A percentile compares a stretch with the other conserved stretches of the same genome.
Evolutionary conservation across 2,797 vertebrate genomes (phyloP).

Genomic region (Hephaestus fuliginosus): DNA sequence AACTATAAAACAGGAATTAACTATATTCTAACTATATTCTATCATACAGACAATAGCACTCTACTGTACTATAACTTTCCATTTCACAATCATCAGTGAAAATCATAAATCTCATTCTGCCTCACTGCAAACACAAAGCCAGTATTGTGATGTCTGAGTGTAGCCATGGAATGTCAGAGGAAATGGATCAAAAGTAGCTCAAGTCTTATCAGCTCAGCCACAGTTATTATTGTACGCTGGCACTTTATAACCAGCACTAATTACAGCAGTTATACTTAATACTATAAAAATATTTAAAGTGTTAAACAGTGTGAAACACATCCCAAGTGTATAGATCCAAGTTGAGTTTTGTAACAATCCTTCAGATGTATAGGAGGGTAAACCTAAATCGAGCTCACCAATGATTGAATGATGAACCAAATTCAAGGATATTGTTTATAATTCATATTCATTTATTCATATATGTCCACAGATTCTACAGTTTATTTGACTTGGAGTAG

Average conservation of each 20-base stretch:
- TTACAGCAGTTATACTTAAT: conserved; percentile 16
- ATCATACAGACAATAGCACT: too few species aligned
- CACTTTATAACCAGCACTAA: background rate
- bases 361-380: too few species aligned
- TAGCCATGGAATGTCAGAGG: conserved; percentile 14
- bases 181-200: conserved; percentile 11
- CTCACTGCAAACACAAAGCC: conserved; percentile 9
- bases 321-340: too few species aligned
- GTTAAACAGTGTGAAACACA: too few species aligned
- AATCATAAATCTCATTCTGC: conserved; percentile 6
- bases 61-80: background rate
- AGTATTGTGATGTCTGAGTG: conserved; percentile 8
- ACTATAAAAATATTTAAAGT: background rate
- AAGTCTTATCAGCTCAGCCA: conserved; percentile 21
- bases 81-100: background rate
- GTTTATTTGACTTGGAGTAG: too few species aligned
- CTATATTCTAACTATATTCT: too few species aligned
- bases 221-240: conserved; percentile 16
- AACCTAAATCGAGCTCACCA: too few species aligned
- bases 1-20: too few species aligned
- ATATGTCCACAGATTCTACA: too few species aligned
- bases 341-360: too few species aligned
- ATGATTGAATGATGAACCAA: background rate
- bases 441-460: too few species aligned
- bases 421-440: background rate